Percentiles rank a stretch among this genome's conserved stretches.
phyloP scores from a whole-genome alignment of 2,888 invertebrate genomes.

The Rutpela maculata region DNA sequence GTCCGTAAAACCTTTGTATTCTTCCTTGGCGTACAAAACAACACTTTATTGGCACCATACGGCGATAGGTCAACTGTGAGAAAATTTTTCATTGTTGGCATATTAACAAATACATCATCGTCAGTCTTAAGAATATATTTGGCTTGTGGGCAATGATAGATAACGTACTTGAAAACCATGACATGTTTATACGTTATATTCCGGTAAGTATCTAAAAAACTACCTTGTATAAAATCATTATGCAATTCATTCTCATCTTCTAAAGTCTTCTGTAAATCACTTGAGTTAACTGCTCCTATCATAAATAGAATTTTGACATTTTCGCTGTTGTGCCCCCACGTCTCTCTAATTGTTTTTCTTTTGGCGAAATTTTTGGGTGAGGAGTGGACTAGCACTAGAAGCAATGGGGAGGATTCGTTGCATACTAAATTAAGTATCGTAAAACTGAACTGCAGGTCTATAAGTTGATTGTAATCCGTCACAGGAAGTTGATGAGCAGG shows the following conservation, averaged over 20 bases:
- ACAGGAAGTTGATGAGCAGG: slow-evolving; percentile 53
- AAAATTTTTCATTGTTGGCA: slow-evolving; percentile 78
- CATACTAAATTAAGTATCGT: slow-evolving; percentile 55
- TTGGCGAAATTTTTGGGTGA: slow-evolving; percentile 81
- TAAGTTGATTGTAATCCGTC: slow-evolving; percentile 59
- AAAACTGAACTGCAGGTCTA: slow-evolving; percentile 59
- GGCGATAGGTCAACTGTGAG: slow-evolving; percentile 77
- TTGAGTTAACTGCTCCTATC: slow-evolving; percentile 76
- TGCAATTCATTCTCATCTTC: slow-evolving; percentile 77
- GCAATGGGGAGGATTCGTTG: slow-evolving; percentile 65
- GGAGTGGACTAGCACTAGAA: slow-evolving; percentile 82
- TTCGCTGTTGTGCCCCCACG: slow-evolving; percentile 81
- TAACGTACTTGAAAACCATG: slow-evolving; percentile 87
- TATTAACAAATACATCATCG: slow-evolving; percentile 86
- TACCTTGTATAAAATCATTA: slow-evolving; percentile 86
- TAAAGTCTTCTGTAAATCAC: slow-evolving; percentile 64
- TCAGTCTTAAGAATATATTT: slow-evolving; percentile 83
- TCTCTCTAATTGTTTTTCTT: slow-evolving; percentile 81
- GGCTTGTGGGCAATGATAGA: slow-evolving; percentile 82
- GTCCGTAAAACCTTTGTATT: slow-evolving; percentile 70
- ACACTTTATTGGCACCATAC: slow-evolving; percentile 78
- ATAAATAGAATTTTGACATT: slow-evolving; percentile 81
- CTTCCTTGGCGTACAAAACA: slow-evolving; percentile 78
- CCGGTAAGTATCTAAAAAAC: slow-evolving; percentile 85
- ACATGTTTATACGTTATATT: slow-evolving; percentile 92